Percentiles rank a stretch among this genome's conserved stretches.
Conservation (phyloP, 2,888 invertebrate genomes). For the Drosophila meridiana region DNA sequence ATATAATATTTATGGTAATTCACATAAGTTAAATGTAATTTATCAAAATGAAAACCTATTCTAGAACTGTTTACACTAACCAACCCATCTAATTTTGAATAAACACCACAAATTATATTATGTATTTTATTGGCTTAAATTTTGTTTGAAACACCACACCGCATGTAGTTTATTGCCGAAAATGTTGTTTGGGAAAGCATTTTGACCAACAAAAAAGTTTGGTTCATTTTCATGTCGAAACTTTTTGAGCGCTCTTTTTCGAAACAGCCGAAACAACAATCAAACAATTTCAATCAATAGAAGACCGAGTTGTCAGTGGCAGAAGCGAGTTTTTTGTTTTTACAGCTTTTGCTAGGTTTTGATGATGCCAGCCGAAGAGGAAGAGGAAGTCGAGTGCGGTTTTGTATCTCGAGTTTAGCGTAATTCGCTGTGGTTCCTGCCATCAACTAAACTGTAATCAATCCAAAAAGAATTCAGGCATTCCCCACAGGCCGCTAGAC, state of each 20-base stretch:
- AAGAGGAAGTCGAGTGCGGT: constrained; percentile 58
- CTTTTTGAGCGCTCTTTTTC: constrained; percentile 1
- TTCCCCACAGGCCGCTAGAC: constrained; percentile 40
- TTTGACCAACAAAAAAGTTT: neutral
- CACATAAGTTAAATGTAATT: no score
- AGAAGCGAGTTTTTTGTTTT: constrained; percentile 31
- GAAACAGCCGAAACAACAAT: constrained; percentile 19
- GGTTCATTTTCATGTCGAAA: constrained; percentile 8
- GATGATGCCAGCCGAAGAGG: neutral
- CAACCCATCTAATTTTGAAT: neutral
- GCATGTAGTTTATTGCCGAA: neutral
- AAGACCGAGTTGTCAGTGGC: constrained; percentile 47
- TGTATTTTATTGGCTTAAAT: neutral
- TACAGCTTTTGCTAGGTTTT: constrained; percentile 27
- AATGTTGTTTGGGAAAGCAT: neutral
- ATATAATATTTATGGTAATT: neutral
- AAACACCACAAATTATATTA: neutral
- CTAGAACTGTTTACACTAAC: no score
- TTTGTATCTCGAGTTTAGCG: constrained; percentile 40
- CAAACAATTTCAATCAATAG: constrained; percentile 57
- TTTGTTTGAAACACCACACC: neutral
- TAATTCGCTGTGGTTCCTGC: constrained; percentile 69
- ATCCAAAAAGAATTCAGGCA: constrained; percentile 34
- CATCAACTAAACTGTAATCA: constrained; percentile 28
- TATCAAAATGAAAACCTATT: no score